Evolutionary conservation across 2,888 invertebrate species (phyloP).

Genomic region (Andrena haemorrhoa): DNA sequence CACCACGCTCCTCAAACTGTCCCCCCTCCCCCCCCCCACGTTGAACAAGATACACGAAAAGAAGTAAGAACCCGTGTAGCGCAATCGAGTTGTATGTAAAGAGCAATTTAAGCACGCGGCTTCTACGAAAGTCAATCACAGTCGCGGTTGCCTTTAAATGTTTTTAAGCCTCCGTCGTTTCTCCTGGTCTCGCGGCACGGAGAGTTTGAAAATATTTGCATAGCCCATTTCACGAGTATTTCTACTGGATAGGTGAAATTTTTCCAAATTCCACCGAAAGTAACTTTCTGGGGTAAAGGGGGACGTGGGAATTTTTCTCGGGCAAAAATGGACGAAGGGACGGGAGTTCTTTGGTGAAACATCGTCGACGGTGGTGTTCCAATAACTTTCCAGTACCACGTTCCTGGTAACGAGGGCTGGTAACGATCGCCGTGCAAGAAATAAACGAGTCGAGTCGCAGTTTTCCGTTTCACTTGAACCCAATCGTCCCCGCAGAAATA

Average conservation of each 20-base stretch:
- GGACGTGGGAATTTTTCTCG: background rate
- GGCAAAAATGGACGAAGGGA: too few species aligned
- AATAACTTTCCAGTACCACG: slow-evolving; percentile 35
- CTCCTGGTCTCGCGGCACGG: background rate
- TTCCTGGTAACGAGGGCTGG: slow-evolving; percentile 44
- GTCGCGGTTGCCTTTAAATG: background rate
- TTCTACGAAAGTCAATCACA: slow-evolving; percentile 2
- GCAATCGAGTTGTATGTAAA: slow-evolving; percentile 3
- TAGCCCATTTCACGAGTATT: background rate
- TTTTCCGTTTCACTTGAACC: slow-evolving; percentile 46
- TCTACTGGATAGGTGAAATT: background rate
- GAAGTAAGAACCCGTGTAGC: background rate
- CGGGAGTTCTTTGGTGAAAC: too few species aligned
- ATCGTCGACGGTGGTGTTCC: background rate
- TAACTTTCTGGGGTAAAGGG: background rate
- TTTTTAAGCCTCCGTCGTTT: background rate
- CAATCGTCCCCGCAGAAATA: slow-evolving; percentile 55
- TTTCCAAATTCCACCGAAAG: background rate
- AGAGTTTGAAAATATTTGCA: background rate
- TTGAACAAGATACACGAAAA: slow-evolving; percentile 17
- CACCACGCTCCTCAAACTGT: background rate
- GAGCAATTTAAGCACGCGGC: slow-evolving; percentile 10
- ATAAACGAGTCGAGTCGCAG: slow-evolving; percentile 43
- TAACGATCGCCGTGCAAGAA: slow-evolving; percentile 45
- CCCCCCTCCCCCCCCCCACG: background rate